Evolutionary conservation across 2,113 vertebrate genomes (phyloP).

Genomic region (Lonchura striata): DNA sequence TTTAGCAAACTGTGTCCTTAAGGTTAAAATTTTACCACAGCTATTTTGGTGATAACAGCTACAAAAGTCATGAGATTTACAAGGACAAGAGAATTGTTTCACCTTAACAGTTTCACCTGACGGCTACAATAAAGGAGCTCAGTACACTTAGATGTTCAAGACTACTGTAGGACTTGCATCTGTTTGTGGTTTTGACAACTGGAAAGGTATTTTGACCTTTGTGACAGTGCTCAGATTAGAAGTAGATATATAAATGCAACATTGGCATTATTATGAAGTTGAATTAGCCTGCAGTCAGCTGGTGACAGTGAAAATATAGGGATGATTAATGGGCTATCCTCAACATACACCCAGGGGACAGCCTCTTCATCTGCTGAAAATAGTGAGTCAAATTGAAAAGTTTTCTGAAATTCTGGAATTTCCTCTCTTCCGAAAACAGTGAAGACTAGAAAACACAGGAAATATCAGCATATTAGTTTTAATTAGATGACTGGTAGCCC

Average conservation of each 20-base stretch:
- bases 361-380: neutral
- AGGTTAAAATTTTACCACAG: conserved; percentile 55
- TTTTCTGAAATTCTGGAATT: neutral
- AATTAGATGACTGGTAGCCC: neutral
- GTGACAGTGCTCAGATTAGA: neutral
- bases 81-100: conserved; percentile 34
- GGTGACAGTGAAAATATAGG: neutral
- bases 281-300: neutral
- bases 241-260: neutral
- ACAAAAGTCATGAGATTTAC: conserved; percentile 49
- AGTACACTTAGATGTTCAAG: neutral
- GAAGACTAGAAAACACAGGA: neutral
- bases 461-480: neutral
- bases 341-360: neutral
- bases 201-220: neutral
- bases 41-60: conserved; percentile 31
- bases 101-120: conserved; percentile 16
- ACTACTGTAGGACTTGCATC: neutral
- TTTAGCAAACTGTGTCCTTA: neutral
- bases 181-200: neutral
- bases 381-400: neutral
- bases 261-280: neutral
- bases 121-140: conserved; percentile 40
- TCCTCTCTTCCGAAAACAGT: neutral
- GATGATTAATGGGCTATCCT: neutral